phyloP scores from a whole-genome alignment of 2,797 vertebrate species.

The Sebastes ruberrimus region DNA sequence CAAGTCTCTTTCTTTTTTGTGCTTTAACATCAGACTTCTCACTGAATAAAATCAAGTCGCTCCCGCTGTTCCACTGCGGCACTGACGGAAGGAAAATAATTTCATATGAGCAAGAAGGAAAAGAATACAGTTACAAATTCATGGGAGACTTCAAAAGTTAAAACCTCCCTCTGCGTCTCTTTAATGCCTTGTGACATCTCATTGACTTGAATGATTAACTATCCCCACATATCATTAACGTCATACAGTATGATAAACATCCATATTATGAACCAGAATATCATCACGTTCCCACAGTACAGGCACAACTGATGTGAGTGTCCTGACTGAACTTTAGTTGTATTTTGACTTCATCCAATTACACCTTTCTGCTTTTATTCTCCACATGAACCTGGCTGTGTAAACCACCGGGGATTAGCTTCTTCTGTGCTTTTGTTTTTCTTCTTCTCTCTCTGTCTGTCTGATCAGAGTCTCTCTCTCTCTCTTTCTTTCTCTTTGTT shows the following conservation, averaged over 20 bases:
- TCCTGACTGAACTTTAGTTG: neutral
- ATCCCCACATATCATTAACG: neutral
- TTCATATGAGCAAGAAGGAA: neutral
- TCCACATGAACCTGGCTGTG: neutral
- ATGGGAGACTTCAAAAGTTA: neutral
- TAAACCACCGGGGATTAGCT: neutral
- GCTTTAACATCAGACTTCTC: conserved; percentile 15
- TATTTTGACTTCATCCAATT: conserved; percentile 5
- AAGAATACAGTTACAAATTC: neutral
- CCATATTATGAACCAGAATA: neutral
- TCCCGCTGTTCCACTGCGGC: neutral
- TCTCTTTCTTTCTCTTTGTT: neutral
- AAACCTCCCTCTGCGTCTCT: neutral
- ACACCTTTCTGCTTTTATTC: neutral
- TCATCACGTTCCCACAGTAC: neutral
- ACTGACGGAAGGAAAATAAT: neutral
- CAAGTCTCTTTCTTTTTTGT: neutral
- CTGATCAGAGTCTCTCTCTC: neutral
- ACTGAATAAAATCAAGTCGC: conserved; percentile 20
- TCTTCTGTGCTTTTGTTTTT: neutral
- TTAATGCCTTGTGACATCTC: neutral
- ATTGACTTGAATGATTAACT: neutral
- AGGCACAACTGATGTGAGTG: too few relatives aligned
- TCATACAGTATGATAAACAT: neutral
- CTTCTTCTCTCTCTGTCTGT: neutral